Base-by-base conservation (phyloP, 2,888 invertebrate genomes). In the Megastigmus dorsalis region DNA sequence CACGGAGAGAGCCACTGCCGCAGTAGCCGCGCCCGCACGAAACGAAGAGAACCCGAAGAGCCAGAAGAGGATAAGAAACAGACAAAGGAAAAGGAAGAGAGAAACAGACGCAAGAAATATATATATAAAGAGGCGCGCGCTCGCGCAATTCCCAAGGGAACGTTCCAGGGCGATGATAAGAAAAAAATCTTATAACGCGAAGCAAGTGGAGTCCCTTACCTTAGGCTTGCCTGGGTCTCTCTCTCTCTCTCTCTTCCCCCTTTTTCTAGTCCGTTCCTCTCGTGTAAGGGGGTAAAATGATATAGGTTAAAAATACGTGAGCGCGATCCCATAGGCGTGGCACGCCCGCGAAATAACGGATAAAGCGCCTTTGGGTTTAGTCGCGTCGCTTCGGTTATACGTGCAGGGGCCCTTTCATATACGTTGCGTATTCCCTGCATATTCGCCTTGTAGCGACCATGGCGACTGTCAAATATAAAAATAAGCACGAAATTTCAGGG, bases 261-360 rank as follows among this genome's bases (percentile, higher is more conserved):
- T 55, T n/a, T 20, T 3, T 10, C n/a, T 0, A 6, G 28, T 15
- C 13, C 18, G 36, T 3, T 13, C 15, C 26, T 15, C 10, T 2
- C n/a, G 18, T 3, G 33, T 0, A 23, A 13, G 78, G 80, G 78
- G 79, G 76, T 78, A 78, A 81, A 83, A 84, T 84, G 84, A 83
- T 83, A 80, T 83, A 83, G 83, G 80, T 82, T 77, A 80, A 83
- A 82, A 82, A 77, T 82, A 83, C 84, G 83, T 83, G 84, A 83
- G 80, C 71, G 66, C 81, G 82, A 84, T 84, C 76, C 78, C 74
- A 79, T 77, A 66, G 68, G 79, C 79, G 77, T 59, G 73, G 72
- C 67, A 68, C 78, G 79, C 76, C 59, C 45, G 52, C 50, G 41
- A 72, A 50, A 60, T 83, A 85, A 67, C 45, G 85, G 85, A 78